Base-by-base conservation (phyloP, 1,140 invertebrate species). In the Anastrepha ludens region DNA sequence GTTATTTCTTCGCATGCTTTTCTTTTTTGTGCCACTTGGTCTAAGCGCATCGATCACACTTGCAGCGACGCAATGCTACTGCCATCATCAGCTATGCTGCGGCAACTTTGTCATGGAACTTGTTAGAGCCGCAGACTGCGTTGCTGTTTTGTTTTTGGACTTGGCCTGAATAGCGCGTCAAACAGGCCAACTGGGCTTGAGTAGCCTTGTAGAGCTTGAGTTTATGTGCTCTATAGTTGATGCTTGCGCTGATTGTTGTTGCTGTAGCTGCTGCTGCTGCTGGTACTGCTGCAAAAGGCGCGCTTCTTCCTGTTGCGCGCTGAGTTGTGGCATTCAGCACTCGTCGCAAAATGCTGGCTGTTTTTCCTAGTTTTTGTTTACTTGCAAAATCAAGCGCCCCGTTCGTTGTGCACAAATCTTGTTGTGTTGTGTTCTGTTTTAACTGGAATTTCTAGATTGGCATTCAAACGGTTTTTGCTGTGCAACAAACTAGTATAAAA, bases 401-500 rank as follows among this genome's bases (percentile, higher is more conserved):
- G 6, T 55, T 55, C 50, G 50, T 55, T 6, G 6, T 55, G 20
- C 20, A 11, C 64, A 67, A 39, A 15, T 70, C 7, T 29, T 55
- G 59, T 50, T 86, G 17, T 62, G 6, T 0, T 62, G n/a, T 86
- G 39, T 62, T 62, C 85, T 65, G 58, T n/a, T 41, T 60, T 65
- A 91, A 91, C 91, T 92, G 91, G 91, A 92, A 91, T 91, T 91
- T 91, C 91, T 91, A 90, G 91, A 91, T 92, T 91, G 91, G 92
- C 91, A 91, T 91, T 91, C 91, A 92, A 91, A 91, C 91, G 91
- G 91, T 91, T 91, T 91, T 91, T 81, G 47, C 74, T 81, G 47
- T 55, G 74, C 74, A 81, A 50, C 74, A 81, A 81, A 81, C 44
- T 81, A 20, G 47, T 55, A 81, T 55, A 55, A 29, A 29, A 81